phyloP scores from a whole-genome alignment of 1,140 invertebrate genomes.

The Eupristina koningsbergeri region DNA sequence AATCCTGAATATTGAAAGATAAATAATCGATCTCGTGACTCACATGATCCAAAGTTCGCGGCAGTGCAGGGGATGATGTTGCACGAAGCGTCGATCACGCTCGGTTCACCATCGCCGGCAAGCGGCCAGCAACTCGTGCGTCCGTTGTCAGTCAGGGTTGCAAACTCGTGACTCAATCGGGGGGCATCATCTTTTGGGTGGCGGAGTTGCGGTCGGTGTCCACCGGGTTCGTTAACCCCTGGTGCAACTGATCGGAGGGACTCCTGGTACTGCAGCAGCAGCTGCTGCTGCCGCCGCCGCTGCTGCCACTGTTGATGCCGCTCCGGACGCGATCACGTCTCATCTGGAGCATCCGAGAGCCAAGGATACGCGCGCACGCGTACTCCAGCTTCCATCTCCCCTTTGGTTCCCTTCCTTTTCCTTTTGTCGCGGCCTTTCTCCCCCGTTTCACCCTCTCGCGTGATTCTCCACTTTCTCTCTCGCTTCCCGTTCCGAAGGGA shows the following conservation, averaged over 20 bases:
- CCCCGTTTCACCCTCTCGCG: background rate
- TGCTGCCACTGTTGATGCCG: slow-evolving; percentile 18
- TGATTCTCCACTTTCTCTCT: slow-evolving; percentile 10
- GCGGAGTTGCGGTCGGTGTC: background rate
- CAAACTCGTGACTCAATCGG: background rate
- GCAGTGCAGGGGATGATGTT: background rate
- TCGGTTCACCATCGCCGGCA: background rate
- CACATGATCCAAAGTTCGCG: background rate
- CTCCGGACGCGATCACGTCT: slow-evolving; percentile 45
- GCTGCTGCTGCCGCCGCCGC: background rate
- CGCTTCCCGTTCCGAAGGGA: slow-evolving; percentile 34
- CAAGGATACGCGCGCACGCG: background rate
- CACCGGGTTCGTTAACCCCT: background rate
- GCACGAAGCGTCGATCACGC: background rate
- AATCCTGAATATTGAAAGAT: background rate
- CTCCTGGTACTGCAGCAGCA: slow-evolving; percentile 7
- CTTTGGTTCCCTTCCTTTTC: slow-evolving; percentile 5
- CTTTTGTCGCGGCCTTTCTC: slow-evolving; percentile 23
- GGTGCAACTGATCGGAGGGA: background rate
- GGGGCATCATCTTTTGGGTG: background rate
- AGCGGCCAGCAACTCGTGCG: background rate
- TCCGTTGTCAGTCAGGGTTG: background rate
- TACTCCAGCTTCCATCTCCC: no score
- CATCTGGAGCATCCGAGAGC: slow-evolving; percentile 54
- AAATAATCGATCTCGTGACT: background rate